phyloP scores from a whole-genome alignment of 2,797 vertebrate species.

The Falco peregrinus region DNA sequence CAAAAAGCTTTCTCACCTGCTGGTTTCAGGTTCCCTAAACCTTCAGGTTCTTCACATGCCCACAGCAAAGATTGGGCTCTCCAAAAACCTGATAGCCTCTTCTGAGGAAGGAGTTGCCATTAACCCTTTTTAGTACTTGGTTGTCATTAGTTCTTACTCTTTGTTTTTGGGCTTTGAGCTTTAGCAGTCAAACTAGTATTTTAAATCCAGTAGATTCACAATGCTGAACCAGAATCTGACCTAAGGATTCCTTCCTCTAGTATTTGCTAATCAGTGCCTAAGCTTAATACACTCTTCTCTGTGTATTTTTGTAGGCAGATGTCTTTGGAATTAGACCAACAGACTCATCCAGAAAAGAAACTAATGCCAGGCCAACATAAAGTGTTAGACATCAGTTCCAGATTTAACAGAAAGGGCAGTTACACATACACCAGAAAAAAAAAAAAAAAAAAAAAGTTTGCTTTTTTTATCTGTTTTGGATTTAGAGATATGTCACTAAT shows the following conservation, averaged over 20 bases:
- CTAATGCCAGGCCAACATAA: not conserved
- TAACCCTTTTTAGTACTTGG: not conserved
- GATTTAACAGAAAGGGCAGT: not conserved
- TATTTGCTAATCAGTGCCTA: not conserved
- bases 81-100: not conserved
- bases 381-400: not conserved
- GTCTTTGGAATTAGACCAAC: conserved; percentile 12
- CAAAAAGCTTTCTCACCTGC: not conserved
- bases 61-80: not conserved
- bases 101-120: not conserved
- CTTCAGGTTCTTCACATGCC: not conserved
- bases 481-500: not conserved
- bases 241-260: not conserved
- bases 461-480: not conserved
- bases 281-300: not conserved
- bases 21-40: not conserved
- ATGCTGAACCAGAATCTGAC: not conserved
- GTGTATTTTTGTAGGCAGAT: conserved; percentile 19
- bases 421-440: not conserved
- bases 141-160: not conserved
- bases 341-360: conserved; percentile 12
- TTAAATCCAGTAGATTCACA: not conserved
- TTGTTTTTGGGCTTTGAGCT: not conserved
- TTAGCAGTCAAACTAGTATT: not conserved
- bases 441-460: not conserved